Evolutionary conservation across 2,113 vertebrate species (phyloP).

Genomic region (Hassar affinis): DNA sequence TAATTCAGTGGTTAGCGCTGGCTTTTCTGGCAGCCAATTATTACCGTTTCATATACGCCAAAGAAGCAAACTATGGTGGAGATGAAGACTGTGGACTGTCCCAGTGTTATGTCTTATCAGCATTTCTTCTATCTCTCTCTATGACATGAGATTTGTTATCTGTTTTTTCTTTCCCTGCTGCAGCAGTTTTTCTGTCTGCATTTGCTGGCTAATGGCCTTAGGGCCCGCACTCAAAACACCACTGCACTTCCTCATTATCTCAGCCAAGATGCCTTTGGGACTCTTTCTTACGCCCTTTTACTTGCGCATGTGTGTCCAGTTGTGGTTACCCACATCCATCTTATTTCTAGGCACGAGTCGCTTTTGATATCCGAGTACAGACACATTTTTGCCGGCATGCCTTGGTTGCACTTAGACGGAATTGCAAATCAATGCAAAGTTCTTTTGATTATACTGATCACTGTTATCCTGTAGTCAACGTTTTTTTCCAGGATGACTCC

Average conservation of each 20-base stretch:
- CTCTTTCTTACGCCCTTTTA: conserved; percentile 5
- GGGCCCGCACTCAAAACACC: conserved; percentile 41
- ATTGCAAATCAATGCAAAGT: background rate
- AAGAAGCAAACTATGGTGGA: background rate
- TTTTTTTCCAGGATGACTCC: background rate
- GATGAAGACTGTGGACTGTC: conserved; percentile 47
- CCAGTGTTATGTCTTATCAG: conserved; percentile 60
- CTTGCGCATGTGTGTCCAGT: background rate
- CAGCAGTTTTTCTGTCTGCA: conserved; percentile 37
- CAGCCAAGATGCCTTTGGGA: conserved; percentile 28
- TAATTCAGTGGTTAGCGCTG: background rate
- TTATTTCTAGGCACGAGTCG: conserved; percentile 16
- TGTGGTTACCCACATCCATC: conserved; percentile 20
- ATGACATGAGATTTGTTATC: conserved; percentile 70
- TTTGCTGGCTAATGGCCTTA: conserved; percentile 45
- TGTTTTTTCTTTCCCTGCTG: conserved; percentile 59
- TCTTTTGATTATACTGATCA: background rate
- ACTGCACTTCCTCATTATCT: conserved; percentile 41
- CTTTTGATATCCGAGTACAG: background rate
- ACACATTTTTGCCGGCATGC: background rate
- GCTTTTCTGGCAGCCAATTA: conserved; percentile 1
- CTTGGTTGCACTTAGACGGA: background rate
- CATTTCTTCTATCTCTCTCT: conserved; percentile 59
- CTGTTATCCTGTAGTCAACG: background rate
- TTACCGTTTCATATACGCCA: background rate